A percentile compares a stretch with the other conserved stretches of the same genome.
Conservation (phyloP, 2,888 invertebrate genomes). For the Coleophora deauratella region DNA sequence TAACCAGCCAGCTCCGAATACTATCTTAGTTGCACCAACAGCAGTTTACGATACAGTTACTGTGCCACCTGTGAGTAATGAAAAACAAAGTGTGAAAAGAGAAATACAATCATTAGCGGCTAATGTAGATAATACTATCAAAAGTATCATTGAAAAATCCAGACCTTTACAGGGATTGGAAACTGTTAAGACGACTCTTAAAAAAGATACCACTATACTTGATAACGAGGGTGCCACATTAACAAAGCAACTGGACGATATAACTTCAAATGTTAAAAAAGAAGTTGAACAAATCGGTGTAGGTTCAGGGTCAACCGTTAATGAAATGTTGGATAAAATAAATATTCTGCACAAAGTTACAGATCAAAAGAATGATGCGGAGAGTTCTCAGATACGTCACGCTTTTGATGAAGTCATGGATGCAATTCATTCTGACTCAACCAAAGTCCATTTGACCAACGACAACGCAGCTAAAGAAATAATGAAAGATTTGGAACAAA, state of each 20-base stretch:
- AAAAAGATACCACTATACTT: conserved; percentile 34
- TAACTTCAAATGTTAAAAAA: conserved; percentile 31
- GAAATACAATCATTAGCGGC: background rate
- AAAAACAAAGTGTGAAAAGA: conserved; percentile 1
- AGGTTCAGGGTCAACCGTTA: conserved; percentile 21
- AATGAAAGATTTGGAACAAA: conserved; percentile 21
- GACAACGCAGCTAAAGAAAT: background rate
- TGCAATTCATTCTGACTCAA: conserved; percentile 21
- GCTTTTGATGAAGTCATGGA: conserved; percentile 33
- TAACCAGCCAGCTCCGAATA: too few relatives aligned
- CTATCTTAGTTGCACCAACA: background rate
- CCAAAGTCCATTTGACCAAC: background rate
- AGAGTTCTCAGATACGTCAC: conserved; percentile 32
- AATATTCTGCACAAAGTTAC: conserved; percentile 35
- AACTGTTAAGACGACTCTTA: conserved; percentile 25
- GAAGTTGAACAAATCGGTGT: conserved; percentile 22
- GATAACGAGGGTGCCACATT: conserved; percentile 33
- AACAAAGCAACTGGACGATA: conserved; percentile 34
- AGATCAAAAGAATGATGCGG: conserved; percentile 23
- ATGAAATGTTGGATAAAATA: conserved; percentile 34
- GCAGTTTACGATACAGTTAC: too few relatives aligned
- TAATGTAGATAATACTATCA: background rate
- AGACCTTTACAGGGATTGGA: conserved; percentile 8
- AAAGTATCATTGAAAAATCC: too few relatives aligned
- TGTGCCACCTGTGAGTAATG: background rate